phyloP scores from a whole-genome alignment of 2,797 vertebrate species.

The Cossypha polioptera region DNA sequence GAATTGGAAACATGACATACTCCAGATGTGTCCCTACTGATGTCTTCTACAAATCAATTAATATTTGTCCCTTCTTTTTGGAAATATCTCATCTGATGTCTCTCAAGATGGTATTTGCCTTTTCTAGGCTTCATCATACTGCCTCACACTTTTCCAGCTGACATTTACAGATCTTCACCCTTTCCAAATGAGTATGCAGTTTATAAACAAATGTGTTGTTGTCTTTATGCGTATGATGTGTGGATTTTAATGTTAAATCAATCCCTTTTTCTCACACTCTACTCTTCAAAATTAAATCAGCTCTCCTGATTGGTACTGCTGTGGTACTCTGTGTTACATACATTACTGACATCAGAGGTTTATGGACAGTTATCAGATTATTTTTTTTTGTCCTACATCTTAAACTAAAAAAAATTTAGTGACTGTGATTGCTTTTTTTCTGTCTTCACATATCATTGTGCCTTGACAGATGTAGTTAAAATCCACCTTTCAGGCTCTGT shows the following conservation, averaged over 20 bases:
- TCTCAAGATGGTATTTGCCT: background rate
- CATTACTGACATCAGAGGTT: background rate
- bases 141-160: background rate
- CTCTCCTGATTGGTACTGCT: background rate
- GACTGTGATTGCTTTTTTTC: background rate
- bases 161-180: background rate
- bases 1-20: background rate
- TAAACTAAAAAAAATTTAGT: background rate
- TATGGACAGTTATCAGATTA: background rate
- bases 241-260: background rate
- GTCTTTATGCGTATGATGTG: background rate
- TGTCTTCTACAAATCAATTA: background rate
- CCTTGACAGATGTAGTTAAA: background rate
- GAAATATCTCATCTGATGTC: background rate
- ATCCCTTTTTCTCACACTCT: background rate
- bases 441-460: background rate
- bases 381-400: background rate
- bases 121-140: background rate
- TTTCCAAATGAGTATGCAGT: background rate
- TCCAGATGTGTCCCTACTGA: background rate
- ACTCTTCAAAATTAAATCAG: background rate
- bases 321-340: background rate
- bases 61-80: background rate
- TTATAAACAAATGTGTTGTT: background rate
- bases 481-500: background rate